Percentiles rank a stretch among this genome's conserved stretches.
Conservation (phyloP, 2,113 vertebrate genomes). For the Pandion haliaetus region DNA sequence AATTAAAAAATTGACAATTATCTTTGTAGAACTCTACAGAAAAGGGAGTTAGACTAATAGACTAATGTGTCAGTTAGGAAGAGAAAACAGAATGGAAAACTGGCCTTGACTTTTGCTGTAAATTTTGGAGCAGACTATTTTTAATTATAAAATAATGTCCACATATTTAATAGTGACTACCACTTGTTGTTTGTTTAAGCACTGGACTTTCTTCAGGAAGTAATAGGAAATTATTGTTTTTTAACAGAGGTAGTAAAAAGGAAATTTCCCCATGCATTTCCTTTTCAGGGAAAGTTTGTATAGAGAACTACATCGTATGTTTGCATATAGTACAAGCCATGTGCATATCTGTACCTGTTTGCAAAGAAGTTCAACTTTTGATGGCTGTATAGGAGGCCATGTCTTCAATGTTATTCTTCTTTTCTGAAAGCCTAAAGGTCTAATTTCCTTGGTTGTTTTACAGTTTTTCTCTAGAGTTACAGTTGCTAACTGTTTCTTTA, state of each 20-base stretch:
- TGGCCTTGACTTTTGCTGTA: background rate
- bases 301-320: accelerated
- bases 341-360: background rate
- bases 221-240: background rate
- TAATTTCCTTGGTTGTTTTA: background rate
- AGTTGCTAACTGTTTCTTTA: background rate
- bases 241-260: background rate
- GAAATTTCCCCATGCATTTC: background rate
- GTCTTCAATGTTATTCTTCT: background rate
- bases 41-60: background rate
- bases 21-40: background rate
- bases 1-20: background rate
- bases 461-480: background rate
- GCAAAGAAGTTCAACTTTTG: background rate
- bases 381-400: background rate
- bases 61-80: background rate
- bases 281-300: background rate
- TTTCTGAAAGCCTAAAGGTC: background rate
- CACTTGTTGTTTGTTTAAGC: background rate
- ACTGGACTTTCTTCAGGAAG: background rate
- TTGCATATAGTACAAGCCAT: background rate
- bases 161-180: background rate
- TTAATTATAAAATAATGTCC: background rate
- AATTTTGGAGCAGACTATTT: background rate
- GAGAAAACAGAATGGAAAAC: background rate